A percentile compares a stretch with the other conserved stretches of the same genome.
These are phyloP conservation scores for Pachypanchax playfairii DNA, from an alignment of 2,113 vertebrate species.

Conservation along the genomic window DNA sequence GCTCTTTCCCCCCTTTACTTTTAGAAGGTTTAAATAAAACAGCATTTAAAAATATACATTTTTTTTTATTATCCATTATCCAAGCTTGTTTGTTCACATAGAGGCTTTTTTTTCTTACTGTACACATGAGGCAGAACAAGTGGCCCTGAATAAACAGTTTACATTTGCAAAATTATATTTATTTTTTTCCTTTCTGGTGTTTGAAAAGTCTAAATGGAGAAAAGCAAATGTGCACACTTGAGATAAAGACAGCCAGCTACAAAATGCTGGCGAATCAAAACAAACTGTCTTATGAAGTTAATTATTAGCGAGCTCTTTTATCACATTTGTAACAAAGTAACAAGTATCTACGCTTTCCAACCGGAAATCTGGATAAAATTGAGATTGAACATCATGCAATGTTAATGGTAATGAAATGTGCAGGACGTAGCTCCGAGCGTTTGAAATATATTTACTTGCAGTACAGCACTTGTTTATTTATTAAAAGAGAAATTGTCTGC, in stretches of 20 bases:
- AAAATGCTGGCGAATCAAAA: conserved; percentile 9
- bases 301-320: conserved; percentile 31
- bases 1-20: conserved; percentile 56
- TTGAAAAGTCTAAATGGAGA: conserved; percentile 12
- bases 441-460: conserved; percentile 54
- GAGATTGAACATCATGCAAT: conserved; percentile 64
- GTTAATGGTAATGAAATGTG: conserved; percentile 77
- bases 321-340: conserved; percentile 30
- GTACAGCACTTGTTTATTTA: conserved; percentile 78
- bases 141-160: too few species aligned
- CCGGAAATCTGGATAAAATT: conserved; percentile 48
- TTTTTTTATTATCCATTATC: conserved; percentile 14
- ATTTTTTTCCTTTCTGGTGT: not conserved
- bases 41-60: conserved; percentile 14
- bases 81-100: conserved; percentile 5
- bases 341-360: conserved; percentile 31
- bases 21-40: conserved; percentile 29
- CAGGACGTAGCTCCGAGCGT: conserved; percentile 33
- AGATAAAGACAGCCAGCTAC: conserved; percentile 7
- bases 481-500: conserved; percentile 76
- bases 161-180: too few species aligned
- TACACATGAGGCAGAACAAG: not conserved
- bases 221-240: conserved; percentile 7
- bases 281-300: not conserved
- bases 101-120: conserved; percentile 1